phyloP scores from a whole-genome alignment of 2,113 vertebrate species.

The Aegithalos caudatus region DNA sequence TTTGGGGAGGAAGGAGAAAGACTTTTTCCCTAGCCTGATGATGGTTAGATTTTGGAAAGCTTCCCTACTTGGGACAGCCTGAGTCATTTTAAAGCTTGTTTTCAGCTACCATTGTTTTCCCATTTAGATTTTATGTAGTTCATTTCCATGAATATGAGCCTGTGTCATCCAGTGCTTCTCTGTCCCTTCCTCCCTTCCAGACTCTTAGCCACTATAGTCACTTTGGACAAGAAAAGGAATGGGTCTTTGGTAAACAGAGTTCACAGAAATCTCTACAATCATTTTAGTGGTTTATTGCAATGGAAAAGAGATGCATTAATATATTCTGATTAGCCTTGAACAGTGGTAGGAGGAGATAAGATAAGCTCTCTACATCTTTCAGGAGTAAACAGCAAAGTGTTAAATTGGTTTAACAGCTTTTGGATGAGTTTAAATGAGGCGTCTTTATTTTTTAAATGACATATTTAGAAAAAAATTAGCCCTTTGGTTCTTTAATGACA shows the following conservation, averaged over 20 bases:
- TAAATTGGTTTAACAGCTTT: constrained; percentile 44
- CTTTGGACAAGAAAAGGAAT: background rate
- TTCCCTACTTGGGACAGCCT: background rate
- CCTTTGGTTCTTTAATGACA: background rate
- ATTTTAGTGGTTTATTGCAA: background rate
- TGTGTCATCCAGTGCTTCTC: background rate
- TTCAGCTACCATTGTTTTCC: background rate
- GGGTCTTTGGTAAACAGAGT: background rate
- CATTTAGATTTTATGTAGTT: background rate
- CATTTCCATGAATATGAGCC: background rate
- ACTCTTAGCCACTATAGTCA: background rate
- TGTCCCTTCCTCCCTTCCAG: background rate
- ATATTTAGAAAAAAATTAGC: constrained; percentile 9
- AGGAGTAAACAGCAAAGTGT: constrained; percentile 19
- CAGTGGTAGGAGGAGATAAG: constrained; percentile 9
- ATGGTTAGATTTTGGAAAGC: background rate
- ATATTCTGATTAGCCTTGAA: background rate
- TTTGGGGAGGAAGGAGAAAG: background rate
- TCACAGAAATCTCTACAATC: background rate
- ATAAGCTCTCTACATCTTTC: background rate
- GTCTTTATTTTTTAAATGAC: background rate
- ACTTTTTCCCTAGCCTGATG: background rate
- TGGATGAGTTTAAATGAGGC: background rate
- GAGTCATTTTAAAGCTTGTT: background rate
- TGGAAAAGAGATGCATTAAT: background rate